Conservation (phyloP, 2,113 vertebrate genomes). For the Cottus gobio region DNA sequence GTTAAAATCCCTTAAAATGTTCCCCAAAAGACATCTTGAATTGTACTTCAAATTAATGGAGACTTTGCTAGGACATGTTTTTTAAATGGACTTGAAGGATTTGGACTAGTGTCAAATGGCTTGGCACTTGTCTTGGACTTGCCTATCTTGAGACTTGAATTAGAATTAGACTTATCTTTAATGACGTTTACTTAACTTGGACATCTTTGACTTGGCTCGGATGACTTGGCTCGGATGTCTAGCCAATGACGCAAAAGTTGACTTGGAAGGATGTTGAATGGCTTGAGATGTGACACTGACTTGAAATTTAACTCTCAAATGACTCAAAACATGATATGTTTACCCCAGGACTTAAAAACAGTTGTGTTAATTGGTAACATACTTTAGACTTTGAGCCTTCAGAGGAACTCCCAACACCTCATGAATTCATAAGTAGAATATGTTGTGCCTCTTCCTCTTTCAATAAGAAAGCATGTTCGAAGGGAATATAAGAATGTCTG, state of each 20-base stretch:
- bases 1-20: background rate
- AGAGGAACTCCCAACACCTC: background rate
- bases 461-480: conserved; percentile 37
- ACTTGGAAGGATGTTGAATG: background rate
- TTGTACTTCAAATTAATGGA: background rate
- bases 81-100: background rate
- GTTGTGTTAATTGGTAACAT: background rate
- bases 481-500: conserved; percentile 25
- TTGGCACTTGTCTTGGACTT: background rate
- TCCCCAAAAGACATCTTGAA: background rate
- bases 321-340: background rate
- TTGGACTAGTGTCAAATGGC: background rate
- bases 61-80: background rate
- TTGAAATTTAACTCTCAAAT: background rate
- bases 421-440: background rate
- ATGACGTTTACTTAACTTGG: background rate
- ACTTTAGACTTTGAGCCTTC: background rate
- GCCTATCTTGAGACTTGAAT: no score
- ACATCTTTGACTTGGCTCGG: no score
- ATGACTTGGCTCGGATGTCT: background rate
- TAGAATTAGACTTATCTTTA: no score
- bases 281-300: background rate
- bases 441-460: background rate
- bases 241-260: background rate
- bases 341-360: background rate